Conservation (phyloP, 2,113 vertebrate genomes). For the Pycnonotus jocosus region DNA sequence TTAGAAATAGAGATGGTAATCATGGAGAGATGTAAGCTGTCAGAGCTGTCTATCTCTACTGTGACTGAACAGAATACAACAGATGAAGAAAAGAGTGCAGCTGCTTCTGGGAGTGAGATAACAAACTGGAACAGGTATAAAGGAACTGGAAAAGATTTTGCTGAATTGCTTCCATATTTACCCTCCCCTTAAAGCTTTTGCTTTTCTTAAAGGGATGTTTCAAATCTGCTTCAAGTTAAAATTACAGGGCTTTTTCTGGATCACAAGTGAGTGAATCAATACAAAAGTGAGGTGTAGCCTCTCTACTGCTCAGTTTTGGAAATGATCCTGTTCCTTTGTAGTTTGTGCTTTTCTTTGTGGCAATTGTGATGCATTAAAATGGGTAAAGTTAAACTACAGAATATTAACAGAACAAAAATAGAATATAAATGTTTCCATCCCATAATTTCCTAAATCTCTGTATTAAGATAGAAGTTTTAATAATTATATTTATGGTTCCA, state of each 20-base stretch:
- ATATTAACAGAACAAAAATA: not conserved
- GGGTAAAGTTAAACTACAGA: not conserved
- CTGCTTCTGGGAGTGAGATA: slow-evolving; percentile 75
- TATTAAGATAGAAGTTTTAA: not conserved
- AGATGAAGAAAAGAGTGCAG: slow-evolving; percentile 93
- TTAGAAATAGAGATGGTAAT: slow-evolving; percentile 99
- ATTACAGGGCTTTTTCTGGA: not conserved
- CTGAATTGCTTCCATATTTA: not conserved
- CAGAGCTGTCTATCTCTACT: slow-evolving; percentile 67
- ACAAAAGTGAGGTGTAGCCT: not conserved
- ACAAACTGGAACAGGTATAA: slow-evolving; percentile 83
- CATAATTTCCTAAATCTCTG: not conserved
- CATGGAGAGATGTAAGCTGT: slow-evolving; percentile 90
- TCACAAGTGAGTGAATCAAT: not conserved
- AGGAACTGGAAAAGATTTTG: not conserved
- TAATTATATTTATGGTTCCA: not conserved
- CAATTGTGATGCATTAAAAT: not conserved
- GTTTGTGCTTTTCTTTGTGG: not conserved
- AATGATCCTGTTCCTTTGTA: not conserved
- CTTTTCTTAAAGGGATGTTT: not conserved
- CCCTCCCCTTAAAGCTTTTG: not conserved
- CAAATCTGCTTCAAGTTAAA: not conserved
- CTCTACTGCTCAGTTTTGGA: not conserved
- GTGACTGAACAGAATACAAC: slow-evolving; percentile 94
- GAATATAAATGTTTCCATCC: not conserved